Base-by-base conservation (phyloP, 2,113 vertebrate genomes). In the Symphodus melops region DNA sequence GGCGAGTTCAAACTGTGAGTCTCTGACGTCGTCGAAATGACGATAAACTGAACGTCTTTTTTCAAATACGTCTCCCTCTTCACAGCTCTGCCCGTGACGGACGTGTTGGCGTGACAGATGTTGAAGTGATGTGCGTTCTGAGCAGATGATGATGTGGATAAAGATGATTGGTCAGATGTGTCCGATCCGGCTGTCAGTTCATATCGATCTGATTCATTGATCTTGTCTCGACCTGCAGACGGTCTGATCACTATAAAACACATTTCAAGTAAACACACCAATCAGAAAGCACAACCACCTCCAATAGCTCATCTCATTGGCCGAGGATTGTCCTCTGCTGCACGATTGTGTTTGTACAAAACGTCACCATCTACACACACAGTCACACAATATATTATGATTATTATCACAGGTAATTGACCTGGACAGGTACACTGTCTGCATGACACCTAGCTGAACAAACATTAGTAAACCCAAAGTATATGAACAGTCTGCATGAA, bases 261-360 rank as follows among this genome's bases (percentile, higher is more conserved):
- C 56, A 66, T 87, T 84, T 85, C 68, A 87, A 90, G 78, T 85
- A 88, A 85, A 86, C 79, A 84, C 49, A 73, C 28, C 51, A 76
- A 77, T 74, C 37, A 44, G 61, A 63, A 73, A 72, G 77, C 46
- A 83, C 59, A 70, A 58, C 54, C 63, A 41, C 23, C 39, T 68
- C 37, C 67, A 69, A 65, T 46, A 63, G 53, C 79, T 44, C 10
- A 28, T 58, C 58, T 13, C 25, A 75, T 67, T 64, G 68, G 57
- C 67, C 68, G 78, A 68, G 74, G 75, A 62, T 79, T 86, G 81
- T 86, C 61, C 84, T 81, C 60, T 75, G 70, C 76, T 65, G 68
- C 66, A 72, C 20, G 65, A 70, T 55, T 71, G 61, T 63, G 55
- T 81, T 75, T 67, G 52, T 68, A 75, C 52, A 65, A 68, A 78